A percentile compares a stretch with the other conserved stretches of the same genome.
Evolutionary conservation across 1,140 invertebrate species (phyloP).

Genomic region (Schmidtea mediterranea): DNA sequence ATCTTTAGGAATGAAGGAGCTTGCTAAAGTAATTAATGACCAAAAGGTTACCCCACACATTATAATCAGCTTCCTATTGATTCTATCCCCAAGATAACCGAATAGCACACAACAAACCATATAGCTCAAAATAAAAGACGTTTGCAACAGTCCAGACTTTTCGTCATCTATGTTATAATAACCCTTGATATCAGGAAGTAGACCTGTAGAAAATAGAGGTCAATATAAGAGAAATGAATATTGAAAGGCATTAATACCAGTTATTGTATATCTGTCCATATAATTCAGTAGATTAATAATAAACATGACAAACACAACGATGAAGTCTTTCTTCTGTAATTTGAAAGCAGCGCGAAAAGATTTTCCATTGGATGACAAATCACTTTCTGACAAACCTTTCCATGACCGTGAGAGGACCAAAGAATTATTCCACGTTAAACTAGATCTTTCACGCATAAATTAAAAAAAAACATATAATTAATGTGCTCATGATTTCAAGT

Average conservation of each 20-base stretch:
- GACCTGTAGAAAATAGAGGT: too few species aligned
- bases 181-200: slow-evolving; percentile 41
- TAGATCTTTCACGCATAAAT: too few species aligned
- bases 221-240: too few species aligned
- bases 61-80: slow-evolving; percentile 64
- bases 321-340: slow-evolving; percentile 11
- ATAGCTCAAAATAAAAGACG: slow-evolving; percentile 74
- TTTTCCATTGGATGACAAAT: too few species aligned
- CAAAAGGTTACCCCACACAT: slow-evolving; percentile 62
- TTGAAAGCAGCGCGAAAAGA: too few species aligned
- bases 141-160: slow-evolving; percentile 59
- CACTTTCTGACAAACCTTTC: too few species aligned
- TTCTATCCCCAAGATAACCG: slow-evolving; percentile 83
- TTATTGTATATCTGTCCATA: slow-evolving; percentile 82
- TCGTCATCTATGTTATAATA: slow-evolving; percentile 47
- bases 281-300: slow-evolving; percentile 88
- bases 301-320: slow-evolving; percentile 51
- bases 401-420: too few species aligned
- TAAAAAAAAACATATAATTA: too few species aligned
- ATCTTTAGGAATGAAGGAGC: slow-evolving; percentile 48
- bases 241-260: slow-evolving; percentile 47
- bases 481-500: too few species aligned
- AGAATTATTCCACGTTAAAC: too few species aligned
- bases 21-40: slow-evolving; percentile 61
- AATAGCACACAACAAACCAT: slow-evolving; percentile 91